Conservation (phyloP, 2,888 invertebrate species). For the Acrocera orbiculus region DNA sequence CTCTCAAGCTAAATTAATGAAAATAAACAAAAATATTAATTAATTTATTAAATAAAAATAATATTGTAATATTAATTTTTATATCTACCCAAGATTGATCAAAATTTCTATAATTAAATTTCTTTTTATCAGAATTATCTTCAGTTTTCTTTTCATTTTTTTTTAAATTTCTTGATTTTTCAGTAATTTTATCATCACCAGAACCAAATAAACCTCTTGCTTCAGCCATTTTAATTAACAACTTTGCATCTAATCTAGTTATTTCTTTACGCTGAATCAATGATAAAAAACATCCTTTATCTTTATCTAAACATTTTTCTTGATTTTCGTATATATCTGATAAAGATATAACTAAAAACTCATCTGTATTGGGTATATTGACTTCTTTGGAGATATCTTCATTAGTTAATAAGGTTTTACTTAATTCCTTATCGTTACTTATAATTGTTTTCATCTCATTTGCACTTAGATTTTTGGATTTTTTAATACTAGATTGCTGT, state of each 20-base stretch:
- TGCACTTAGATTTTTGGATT: no score
- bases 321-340: conserved; percentile 41
- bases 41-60: background rate
- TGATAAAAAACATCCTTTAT: conserved; percentile 41
- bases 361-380: conserved; percentile 18
- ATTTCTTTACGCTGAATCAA: conserved; percentile 43
- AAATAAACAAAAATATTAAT: conserved; percentile 1
- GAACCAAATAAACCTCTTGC: conserved; percentile 57
- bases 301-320: conserved; percentile 30
- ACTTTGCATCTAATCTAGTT: conserved; percentile 60
- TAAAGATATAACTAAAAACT: conserved; percentile 45
- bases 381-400: conserved; percentile 6
- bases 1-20: conserved; percentile 15
- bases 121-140: conserved; percentile 1
- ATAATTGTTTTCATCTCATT: conserved; percentile 2
- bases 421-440: background rate
- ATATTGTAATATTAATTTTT: background rate
- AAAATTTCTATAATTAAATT: conserved; percentile 9
- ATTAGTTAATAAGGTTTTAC: background rate
- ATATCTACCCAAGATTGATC: no score
- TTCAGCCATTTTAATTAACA: conserved; percentile 70
- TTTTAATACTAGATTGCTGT: no score
- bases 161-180: conserved; percentile 25
- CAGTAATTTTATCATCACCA: conserved; percentile 25
- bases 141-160: conserved; percentile 21